A percentile compares a stretch with the other conserved stretches of the same genome.
phyloP scores from a whole-genome alignment of 2,888 invertebrate species.

The Apotomis capreana region DNA sequence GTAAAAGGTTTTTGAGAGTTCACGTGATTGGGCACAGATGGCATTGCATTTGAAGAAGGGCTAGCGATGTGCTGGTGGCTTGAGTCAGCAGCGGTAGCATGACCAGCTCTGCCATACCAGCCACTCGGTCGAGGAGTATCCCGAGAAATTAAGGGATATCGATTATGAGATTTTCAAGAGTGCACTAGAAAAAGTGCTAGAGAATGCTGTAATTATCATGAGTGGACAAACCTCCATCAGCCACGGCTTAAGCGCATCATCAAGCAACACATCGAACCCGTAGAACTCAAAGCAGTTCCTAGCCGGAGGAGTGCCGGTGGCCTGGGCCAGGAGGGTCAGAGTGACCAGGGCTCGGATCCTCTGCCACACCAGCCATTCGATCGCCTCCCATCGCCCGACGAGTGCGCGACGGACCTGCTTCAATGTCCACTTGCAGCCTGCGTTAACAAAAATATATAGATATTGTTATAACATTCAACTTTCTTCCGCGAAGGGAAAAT shows the following conservation, averaged over 20 bases:
- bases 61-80: background rate
- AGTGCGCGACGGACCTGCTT: constrained; percentile 90
- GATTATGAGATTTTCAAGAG: too few species aligned
- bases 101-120: too few species aligned
- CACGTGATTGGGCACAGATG: too few species aligned
- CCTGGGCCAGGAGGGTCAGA: constrained; percentile 90
- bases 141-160: too few species aligned
- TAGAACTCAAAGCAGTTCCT: constrained; percentile 94
- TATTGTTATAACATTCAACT: too few species aligned
- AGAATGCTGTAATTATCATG: too few species aligned
- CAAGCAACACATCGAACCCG: constrained; percentile 95
- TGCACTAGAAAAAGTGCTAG: too few species aligned
- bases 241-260: constrained; percentile 93
- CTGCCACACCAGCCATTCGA: constrained; percentile 92
- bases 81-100: too few species aligned
- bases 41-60: too few species aligned
- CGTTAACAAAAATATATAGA: constrained; percentile 33
- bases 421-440: constrained; percentile 94
- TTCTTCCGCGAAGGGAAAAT: too few species aligned
- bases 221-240: constrained; percentile 88
- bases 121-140: too few species aligned
- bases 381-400: constrained; percentile 83
- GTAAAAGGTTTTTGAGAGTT: too few species aligned
- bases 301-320: constrained; percentile 86
- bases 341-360: constrained; percentile 89